Evolutionary conservation across 2,797 vertebrate species (phyloP).

Genomic region (Neosilurus mollespiculum): DNA sequence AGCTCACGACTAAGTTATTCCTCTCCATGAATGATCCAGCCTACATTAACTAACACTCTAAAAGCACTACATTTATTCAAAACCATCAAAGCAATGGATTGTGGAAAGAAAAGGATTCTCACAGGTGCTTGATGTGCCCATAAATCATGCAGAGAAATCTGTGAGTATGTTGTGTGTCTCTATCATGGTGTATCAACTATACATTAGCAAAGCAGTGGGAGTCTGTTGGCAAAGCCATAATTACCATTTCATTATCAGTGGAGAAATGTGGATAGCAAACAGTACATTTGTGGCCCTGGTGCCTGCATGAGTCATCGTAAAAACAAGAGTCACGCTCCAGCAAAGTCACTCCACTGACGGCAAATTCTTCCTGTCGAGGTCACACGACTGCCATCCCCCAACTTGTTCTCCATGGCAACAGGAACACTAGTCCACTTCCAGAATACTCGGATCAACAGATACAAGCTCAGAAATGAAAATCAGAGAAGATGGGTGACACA

Average conservation of each 20-base stretch:
- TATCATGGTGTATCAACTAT: neutral
- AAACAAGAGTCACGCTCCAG: slow-evolving; percentile 39
- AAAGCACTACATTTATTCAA: neutral
- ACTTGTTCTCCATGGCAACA: slow-evolving; percentile 71
- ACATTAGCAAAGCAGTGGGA: neutral
- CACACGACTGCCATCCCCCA: slow-evolving; percentile 58
- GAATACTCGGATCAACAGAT: slow-evolving; percentile 38
- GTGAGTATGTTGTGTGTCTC: neutral
- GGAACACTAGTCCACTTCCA: slow-evolving; percentile 55
- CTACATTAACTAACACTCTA: neutral
- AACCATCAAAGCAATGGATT: neutral
- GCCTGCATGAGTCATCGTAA: slow-evolving; percentile 62
- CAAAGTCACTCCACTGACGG: slow-evolving; percentile 44
- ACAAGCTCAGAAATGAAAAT: slow-evolving; percentile 17
- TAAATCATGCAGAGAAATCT: neutral
- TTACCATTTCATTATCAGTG: slow-evolving; percentile 9
- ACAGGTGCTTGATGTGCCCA: neutral
- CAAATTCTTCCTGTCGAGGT: slow-evolving; percentile 38
- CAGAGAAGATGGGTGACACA: slow-evolving; percentile 22
- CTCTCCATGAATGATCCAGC: slow-evolving; percentile 1
- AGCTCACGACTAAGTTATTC: slow-evolving; percentile 37
- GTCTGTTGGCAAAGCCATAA: neutral
- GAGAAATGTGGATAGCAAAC: slow-evolving; percentile 25
- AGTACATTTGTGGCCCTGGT: slow-evolving; percentile 51
- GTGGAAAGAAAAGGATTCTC: neutral